Evolutionary conservation across 2,888 invertebrate genomes (phyloP).

Genomic region (Caenorhabditis zanzibari): DNA sequence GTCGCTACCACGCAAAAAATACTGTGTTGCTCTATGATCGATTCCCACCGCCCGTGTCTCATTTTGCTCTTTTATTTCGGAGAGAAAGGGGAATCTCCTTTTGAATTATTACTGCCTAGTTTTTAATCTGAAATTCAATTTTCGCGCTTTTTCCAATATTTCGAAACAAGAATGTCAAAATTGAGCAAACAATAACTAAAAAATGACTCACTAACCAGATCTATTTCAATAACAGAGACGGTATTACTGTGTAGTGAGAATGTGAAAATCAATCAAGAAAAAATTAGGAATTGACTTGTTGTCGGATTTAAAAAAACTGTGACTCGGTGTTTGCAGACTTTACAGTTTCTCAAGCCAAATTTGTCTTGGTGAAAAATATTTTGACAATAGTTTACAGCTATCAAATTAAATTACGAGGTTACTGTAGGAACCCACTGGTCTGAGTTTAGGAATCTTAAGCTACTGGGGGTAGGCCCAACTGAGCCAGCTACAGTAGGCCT

Average conservation of each 20-base stretch:
- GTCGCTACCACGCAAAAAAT: conserved; percentile 45
- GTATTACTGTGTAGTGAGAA: background rate
- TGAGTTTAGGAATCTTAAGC: too few species aligned
- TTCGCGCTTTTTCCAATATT: background rate
- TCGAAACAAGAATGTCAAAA: background rate
- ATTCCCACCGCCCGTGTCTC: conserved; percentile 34
- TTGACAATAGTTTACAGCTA: too few species aligned
- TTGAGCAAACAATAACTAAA: background rate
- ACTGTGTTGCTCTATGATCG: conserved; percentile 54
- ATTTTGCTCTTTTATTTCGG: conserved; percentile 18
- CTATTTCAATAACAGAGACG: background rate
- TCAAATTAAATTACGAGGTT: too few species aligned
- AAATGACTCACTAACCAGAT: background rate
- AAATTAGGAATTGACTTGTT: too few species aligned
- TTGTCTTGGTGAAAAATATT: too few species aligned
- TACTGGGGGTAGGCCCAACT: too few species aligned
- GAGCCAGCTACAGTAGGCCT: too few species aligned
- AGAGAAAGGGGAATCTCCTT: conserved; percentile 13
- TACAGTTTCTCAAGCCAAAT: too few species aligned
- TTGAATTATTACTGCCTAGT: background rate
- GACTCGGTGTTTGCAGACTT: too few species aligned
- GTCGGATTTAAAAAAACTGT: too few species aligned
- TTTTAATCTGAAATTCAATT: background rate
- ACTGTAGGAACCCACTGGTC: too few species aligned
- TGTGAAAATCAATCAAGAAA: too few species aligned